Base-by-base conservation (phyloP, 2,888 invertebrate species). In the Portevinia maculata region DNA sequence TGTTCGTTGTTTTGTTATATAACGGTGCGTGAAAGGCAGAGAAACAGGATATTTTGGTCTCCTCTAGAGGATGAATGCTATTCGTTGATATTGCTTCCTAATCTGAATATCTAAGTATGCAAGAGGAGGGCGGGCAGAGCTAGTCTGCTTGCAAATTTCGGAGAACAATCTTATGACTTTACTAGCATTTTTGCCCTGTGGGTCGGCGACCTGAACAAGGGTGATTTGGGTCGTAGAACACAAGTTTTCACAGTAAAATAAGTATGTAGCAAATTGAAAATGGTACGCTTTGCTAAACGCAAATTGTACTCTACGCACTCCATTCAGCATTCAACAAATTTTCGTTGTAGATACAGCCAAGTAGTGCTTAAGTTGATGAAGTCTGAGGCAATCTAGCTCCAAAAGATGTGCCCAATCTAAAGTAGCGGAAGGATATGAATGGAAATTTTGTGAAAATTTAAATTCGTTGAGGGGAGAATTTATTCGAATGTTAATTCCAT, bases 241-340 rank as follows among this genome's bases (percentile, higher is more conserved):
- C 75, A 64, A 70, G 50, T 64, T 73, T 59, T 64, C 9, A 28
- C 52, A 75, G 69, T 69, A 64, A 79, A 81, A 75, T 62, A 81
- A 70, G 81, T 75, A 32, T 34, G 34, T 59, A 70, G 75, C 75
- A 81, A 81, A 81, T 81, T 75, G 75, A 81, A 81, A 70, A 75
- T 24, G 57, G 75, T 65, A 75, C 70, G 59, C 55, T 70, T 70
- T 70, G n/a, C 52, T 81, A 75, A 81, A 81, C 81, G 75, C 64
- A 75, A 75, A 70, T 75, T 70, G 59, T 81, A 48, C 70, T 75
- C 70, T 75, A 81, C 81, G 75, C 75, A 81, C 81, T 75, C 69
- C 65, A 81, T 75, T 81, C 81, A 39, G 53, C 59, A 65, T 75
- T 81, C 75, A 69, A 64, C 65, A 81, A 64, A 69, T 73, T 74